Conservation (phyloP, 1,140 invertebrate genomes). For the Drosophila novamexicana region DNA sequence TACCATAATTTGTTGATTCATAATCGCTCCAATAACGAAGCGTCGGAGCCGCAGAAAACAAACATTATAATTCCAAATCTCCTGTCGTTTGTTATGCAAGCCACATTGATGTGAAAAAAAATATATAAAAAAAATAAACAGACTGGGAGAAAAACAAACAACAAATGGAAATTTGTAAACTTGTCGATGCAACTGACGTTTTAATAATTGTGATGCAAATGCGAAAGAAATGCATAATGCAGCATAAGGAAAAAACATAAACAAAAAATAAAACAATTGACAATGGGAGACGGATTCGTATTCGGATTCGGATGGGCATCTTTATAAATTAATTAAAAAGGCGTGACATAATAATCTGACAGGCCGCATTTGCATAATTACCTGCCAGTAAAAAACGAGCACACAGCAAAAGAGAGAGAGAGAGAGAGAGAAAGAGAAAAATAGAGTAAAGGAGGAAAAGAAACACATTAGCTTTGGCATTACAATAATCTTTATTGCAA, state of each 20-base stretch:
- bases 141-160: conserved; percentile 2
- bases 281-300: conserved; percentile 28
- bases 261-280: conserved; percentile 30
- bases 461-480: conserved; percentile 12
- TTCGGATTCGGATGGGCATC: conserved; percentile 28
- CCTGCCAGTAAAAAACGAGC: conserved; percentile 19
- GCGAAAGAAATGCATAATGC: conserved; percentile 60
- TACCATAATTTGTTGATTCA: conserved; percentile 1
- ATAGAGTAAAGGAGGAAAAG: not conserved
- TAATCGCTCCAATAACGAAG: conserved; percentile 62
- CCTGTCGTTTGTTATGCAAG: conserved; percentile 44
- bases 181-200: conserved; percentile 57
- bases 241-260: conserved; percentile 23
- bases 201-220: conserved; percentile 70
- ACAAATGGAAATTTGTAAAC: conserved; percentile 52
- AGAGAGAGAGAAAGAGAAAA: not conserved
- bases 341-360: conserved; percentile 74
- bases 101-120: conserved; percentile 21
- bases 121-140: conserved; percentile 12
- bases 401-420: conserved; percentile 3
- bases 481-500: conserved; percentile 34
- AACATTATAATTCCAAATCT: conserved; percentile 47
- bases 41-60: conserved; percentile 18
- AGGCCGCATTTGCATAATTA: conserved; percentile 45
- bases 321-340: conserved; percentile 75